A percentile compares a stretch with the other conserved stretches of the same genome.
These are phyloP conservation scores for Salmo trutta DNA, from an alignment of 2,797 vertebrate genomes.

Conservation along the genomic window DNA sequence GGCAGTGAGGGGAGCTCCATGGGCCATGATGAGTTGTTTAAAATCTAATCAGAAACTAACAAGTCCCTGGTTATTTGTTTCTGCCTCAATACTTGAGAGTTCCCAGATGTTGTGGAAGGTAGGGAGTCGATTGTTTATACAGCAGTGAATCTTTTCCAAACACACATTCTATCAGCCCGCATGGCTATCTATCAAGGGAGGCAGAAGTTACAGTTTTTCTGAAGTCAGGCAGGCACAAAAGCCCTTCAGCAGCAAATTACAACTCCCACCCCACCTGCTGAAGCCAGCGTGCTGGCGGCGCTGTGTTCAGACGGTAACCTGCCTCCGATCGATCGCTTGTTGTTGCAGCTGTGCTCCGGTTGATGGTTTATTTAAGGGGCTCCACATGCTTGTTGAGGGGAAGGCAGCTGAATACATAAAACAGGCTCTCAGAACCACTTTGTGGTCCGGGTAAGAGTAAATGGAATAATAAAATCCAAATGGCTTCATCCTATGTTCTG, in stretches of 20 bases:
- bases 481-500: conserved; percentile 98
- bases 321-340: conserved; percentile 95
- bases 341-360: conserved; percentile 96
- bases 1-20: conserved; percentile 66
- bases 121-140: conserved; percentile 86
- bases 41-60: conserved; percentile 84
- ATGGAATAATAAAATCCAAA: conserved; percentile 99
- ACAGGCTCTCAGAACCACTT: conserved; percentile 98
- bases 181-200: conserved; percentile 80
- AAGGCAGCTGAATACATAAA: conserved; percentile 99
- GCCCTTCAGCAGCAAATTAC: conserved; percentile 84
- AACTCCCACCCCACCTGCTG: conserved; percentile 94
- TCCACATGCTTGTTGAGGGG: conserved; percentile 98
- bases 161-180: conserved; percentile 80
- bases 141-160: conserved; percentile 82
- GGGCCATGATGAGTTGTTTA: conserved; percentile 81
- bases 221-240: conserved; percentile 81
- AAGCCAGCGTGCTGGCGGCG: conserved; percentile 84
- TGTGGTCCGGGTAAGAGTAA: conserved; percentile 97
- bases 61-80: conserved; percentile 84
- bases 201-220: conserved; percentile 84
- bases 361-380: conserved; percentile 98
- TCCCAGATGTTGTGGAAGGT: conserved; percentile 84
- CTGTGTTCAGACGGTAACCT: conserved; percentile 89
- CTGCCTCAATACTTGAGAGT: conserved; percentile 78